A percentile compares a stretch with the other conserved stretches of the same genome.
phyloP scores from a whole-genome alignment of 2,113 vertebrate genomes.

The Onychostoma macrolepis region DNA sequence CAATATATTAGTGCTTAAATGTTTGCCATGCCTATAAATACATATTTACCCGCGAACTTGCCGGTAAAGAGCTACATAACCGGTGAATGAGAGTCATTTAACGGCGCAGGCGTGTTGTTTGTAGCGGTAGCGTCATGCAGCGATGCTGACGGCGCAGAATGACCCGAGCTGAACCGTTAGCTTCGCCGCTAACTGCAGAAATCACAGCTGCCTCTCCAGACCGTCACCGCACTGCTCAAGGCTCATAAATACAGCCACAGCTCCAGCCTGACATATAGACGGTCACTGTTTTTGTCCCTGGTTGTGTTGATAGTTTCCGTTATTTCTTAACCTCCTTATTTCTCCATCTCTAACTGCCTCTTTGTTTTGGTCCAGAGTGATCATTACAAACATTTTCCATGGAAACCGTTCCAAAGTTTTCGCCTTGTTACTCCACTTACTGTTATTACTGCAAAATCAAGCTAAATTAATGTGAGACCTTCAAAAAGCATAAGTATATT shows the following conservation, averaged over 20 bases:
- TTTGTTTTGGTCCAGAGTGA: neutral
- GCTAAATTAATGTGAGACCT: neutral
- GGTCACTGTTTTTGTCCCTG: neutral
- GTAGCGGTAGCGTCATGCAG: conserved; percentile 1
- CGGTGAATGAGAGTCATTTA: neutral
- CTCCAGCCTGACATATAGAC: neutral
- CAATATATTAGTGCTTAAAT: conserved; percentile 3
- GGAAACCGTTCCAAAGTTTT: neutral
- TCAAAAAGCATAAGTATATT: neutral
- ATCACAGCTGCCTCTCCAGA: neutral
- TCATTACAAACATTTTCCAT: neutral
- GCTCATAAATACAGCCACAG: neutral
- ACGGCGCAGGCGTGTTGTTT: neutral
- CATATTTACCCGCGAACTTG: neutral
- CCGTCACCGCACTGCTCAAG: neutral
- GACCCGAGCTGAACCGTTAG: conserved; percentile 31
- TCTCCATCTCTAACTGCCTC: no score
- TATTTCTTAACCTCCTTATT: neutral
- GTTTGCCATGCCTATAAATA: conserved; percentile 10
- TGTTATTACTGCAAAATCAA: no score
- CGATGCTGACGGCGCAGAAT: conserved; percentile 8
- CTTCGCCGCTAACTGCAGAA: conserved; percentile 7
- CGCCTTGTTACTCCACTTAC: neutral
- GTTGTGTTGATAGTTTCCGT: neutral
- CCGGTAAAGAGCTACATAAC: neutral